phyloP scores from a whole-genome alignment of 2,888 invertebrate genomes.

The Psylliodes chrysocephalus region DNA sequence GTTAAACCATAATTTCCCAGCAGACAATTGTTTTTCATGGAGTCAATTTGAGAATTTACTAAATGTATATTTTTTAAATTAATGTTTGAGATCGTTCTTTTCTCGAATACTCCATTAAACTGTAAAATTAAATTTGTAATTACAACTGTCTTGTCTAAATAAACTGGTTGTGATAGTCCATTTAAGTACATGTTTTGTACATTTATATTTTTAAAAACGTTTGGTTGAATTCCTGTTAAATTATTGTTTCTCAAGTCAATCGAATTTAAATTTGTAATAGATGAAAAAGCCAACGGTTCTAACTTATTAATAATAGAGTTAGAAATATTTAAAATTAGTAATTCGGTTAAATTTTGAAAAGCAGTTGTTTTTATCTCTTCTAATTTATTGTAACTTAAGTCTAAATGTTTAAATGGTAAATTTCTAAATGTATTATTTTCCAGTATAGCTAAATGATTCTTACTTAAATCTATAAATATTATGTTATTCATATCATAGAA shows the following conservation, averaged over 20 bases:
- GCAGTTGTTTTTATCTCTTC: slow-evolving; percentile 6
- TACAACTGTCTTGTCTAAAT: slow-evolving; percentile 3
- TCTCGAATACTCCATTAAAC: slow-evolving; percentile 10
- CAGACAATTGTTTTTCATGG: slow-evolving; percentile 13
- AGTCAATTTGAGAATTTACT: slow-evolving; percentile 10
- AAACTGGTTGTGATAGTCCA: neutral
- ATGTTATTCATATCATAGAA: slow-evolving; percentile 11
- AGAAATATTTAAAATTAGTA: slow-evolving; percentile 3
- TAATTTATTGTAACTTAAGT: neutral
- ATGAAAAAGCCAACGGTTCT: slow-evolving; percentile 13
- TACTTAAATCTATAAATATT: slow-evolving; percentile 10
- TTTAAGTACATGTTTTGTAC: slow-evolving; percentile 9
- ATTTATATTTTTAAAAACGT: slow-evolving; percentile 8
- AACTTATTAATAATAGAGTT: neutral
- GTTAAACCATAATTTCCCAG: slow-evolving; percentile 12
- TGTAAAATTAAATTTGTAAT: slow-evolving; percentile 6
- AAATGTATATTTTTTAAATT: slow-evolving; percentile 10
- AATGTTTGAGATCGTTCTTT: slow-evolving; percentile 1
- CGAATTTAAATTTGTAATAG: neutral
- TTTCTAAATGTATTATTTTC: too few species aligned
- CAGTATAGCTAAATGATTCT: neutral
- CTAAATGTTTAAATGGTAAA: too few species aligned
- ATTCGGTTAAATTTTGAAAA: slow-evolving; percentile 3
- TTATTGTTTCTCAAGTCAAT: slow-evolving; percentile 26
- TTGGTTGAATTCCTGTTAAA: slow-evolving; percentile 1